Percentiles rank a stretch among this genome's conserved stretches.
Conservation (phyloP, 2,888 invertebrate species). For the Dryococelus australis region DNA sequence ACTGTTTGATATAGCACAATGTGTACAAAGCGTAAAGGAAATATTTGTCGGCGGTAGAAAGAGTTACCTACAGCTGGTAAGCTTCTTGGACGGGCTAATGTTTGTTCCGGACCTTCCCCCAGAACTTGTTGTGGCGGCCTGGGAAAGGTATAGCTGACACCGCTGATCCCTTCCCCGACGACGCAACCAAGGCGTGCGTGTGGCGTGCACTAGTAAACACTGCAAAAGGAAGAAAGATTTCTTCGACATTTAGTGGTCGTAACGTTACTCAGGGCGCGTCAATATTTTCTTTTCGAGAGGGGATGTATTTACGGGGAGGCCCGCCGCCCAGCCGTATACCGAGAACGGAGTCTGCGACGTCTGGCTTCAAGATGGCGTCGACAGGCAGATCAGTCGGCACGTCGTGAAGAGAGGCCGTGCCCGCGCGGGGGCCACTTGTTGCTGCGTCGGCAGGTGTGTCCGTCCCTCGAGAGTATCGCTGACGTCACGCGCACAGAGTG, state of each 20-base stretch:
- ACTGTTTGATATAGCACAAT: no score
- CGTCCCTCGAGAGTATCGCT: no score
- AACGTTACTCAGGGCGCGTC: background rate
- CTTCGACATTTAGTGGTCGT: conserved; percentile 1
- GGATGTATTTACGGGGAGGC: background rate
- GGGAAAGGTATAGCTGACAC: no score
- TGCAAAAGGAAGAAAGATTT: background rate
- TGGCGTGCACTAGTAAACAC: background rate
- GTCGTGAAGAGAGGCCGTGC: background rate
- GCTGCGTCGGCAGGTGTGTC: background rate
- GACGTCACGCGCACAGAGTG: no score
- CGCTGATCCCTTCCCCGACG: background rate
- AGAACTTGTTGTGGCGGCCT: no score
- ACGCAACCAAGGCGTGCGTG: background rate
- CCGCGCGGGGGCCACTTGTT: background rate
- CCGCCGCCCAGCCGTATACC: background rate
- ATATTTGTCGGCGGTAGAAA: no score
- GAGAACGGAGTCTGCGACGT: background rate
- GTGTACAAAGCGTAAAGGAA: no score
- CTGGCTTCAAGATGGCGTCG: conserved; percentile 3
- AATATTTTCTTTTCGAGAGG: no score
- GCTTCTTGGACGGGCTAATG: no score
- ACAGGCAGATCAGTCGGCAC: background rate
- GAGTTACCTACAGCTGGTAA: no score
- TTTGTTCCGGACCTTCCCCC: no score